A percentile compares a stretch with the other conserved stretches of the same genome.
Evolutionary conservation across 2,888 invertebrate species (phyloP).

Genomic region (Lydus trimaculatus): DNA sequence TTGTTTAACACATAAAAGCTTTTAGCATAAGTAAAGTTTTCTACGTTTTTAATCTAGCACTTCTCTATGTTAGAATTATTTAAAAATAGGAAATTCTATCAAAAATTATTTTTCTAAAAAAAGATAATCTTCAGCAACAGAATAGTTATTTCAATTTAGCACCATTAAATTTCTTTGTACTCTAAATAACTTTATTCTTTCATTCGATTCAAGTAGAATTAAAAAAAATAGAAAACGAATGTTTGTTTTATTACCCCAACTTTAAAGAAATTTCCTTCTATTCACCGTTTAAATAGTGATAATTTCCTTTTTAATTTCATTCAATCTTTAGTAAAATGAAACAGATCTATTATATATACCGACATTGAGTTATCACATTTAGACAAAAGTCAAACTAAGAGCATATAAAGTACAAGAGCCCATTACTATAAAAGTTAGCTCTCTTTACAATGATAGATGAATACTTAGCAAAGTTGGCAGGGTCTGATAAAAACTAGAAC

Average conservation of each 20-base stretch:
- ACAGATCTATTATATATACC: no score
- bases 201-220: no score
- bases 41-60: background rate
- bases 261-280: background rate
- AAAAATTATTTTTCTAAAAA: background rate
- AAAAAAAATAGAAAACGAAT: background rate
- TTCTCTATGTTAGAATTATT: background rate
- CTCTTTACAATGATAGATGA: slow-evolving; percentile 53
- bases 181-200: background rate
- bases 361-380: slow-evolving; percentile 29
- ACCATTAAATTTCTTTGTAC: background rate
- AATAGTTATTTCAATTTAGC: background rate
- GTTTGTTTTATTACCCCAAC: background rate
- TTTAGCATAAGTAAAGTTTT: background rate
- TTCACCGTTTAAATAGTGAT: background rate
- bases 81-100: background rate
- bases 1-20: background rate
- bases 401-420: slow-evolving; percentile 33
- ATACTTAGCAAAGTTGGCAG: slow-evolving; percentile 48
- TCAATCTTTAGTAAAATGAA: slow-evolving; percentile 15
- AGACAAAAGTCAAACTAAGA: slow-evolving; percentile 34
- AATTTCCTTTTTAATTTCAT: slow-evolving; percentile 1
- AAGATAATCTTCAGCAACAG: background rate
- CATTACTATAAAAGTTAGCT: slow-evolving; percentile 43
- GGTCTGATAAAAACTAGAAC: slow-evolving; percentile 48